Evolutionary conservation across 2,888 invertebrate genomes (phyloP), one percentile per base, ranked within the genome.

Genomic region (Elmis aenea): DNA sequence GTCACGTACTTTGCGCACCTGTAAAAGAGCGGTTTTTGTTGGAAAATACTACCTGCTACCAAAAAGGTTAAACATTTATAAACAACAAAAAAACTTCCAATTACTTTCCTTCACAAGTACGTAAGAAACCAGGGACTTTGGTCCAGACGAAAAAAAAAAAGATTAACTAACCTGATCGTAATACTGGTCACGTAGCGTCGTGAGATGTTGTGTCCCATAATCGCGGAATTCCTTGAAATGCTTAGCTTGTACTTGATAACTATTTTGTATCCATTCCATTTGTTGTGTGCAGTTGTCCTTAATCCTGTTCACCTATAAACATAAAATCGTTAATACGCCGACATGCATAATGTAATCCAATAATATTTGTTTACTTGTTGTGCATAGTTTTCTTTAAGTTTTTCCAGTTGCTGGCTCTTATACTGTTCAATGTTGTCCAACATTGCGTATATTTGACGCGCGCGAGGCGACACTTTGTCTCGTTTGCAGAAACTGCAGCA

Each of bases 211-310:
- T 31, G 89, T 85, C 39, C 95, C 93, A 64, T 92, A 93, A 60
- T 94, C 93, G 45, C 92, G 75, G 54, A 95, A 86, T 60, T 91
- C 91, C 55, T 83, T 79, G 32, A 92, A 73, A 63, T 91, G 86
- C 56, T 83, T 85, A 27, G 89, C 82, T 69, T 94, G 94, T 20
- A 82, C 77, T 54, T 86, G 83, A 66, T 95, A 95, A 63, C 91
- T 93, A 61, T 81, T 87, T 59, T 92, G 84, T 50, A 95, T 88
- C 82, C 89, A 89, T 58, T 94, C 94, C 71, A 93, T 85, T 71
- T 94, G 94, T 62, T 88, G 88, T 13, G 85, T 80, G 64, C 94
- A 95, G 61, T 95, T 94, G 59, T 94, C 93, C 60, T 88, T 85
- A 56, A 95, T 92, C 48, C 88, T 77, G 66, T 85, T 85, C 52